Evolutionary conservation across 2,113 vertebrate species (phyloP).

Genomic region (Tyto alba): DNA sequence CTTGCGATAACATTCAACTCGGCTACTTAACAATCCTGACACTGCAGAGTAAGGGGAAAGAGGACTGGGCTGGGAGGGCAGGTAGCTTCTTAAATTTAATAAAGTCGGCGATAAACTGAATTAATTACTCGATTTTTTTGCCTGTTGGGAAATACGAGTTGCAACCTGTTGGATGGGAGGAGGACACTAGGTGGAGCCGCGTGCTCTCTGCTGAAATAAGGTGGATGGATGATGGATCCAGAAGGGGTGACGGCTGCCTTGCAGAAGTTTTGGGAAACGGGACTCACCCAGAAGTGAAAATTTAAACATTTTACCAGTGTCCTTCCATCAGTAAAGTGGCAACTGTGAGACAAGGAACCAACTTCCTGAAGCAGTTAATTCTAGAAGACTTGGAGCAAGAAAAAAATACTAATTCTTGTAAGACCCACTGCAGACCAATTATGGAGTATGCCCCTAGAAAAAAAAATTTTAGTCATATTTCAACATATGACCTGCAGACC

Average conservation of each 20-base stretch:
- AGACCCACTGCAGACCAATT: not conserved
- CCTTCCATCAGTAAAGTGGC: not conserved
- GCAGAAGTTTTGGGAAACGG: not conserved
- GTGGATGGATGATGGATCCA: not conserved
- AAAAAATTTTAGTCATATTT: rapidly evolving
- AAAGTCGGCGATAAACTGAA: rapidly evolving
- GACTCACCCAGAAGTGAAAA: not conserved
- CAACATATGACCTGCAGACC: not conserved
- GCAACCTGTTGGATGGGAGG: not conserved
- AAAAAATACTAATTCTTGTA: not conserved
- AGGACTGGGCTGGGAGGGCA: not conserved
- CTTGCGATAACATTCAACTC: rapidly evolving
- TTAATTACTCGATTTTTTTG: not conserved
- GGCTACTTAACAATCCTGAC: rapidly evolving
- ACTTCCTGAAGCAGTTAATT: not conserved
- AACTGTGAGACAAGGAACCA: not conserved
- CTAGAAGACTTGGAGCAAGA: not conserved
- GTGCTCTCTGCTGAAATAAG: not conserved
- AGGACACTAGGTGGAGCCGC: slow-evolving; percentile 24
- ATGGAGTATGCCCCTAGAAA: too few relatives aligned
- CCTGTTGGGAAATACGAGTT: rapidly evolving
- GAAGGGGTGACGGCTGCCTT: not conserved
- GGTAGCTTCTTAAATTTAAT: too few relatives aligned
- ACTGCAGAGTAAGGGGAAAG: rapidly evolving
- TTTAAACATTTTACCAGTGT: rapidly evolving